Evolutionary conservation across 1,140 invertebrate species (phyloP).

Genomic region (Leptonema lineaticorne): DNA sequence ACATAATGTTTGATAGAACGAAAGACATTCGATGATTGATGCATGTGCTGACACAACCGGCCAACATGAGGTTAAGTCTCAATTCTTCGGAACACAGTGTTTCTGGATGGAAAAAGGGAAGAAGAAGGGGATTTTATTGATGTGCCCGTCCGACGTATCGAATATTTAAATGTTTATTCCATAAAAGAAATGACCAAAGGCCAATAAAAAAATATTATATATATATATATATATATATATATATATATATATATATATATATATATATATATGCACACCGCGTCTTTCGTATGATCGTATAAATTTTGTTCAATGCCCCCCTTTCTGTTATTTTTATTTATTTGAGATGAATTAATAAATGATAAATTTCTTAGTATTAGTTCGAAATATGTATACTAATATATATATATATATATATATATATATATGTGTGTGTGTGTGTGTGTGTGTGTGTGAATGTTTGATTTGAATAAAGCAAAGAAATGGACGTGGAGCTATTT

Average conservation of each 20-base stretch:
- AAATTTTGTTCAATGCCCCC: neutral
- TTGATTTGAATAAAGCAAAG: too few species aligned
- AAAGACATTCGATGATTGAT: slow-evolving; percentile 39
- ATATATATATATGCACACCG: neutral
- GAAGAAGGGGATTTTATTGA: slow-evolving; percentile 10
- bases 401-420: too few species aligned
- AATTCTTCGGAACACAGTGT: slow-evolving; percentile 30
- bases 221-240: too few species aligned
- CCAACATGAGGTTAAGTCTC: slow-evolving; percentile 34
- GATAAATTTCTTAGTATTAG: too few species aligned
- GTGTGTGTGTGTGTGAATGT: too few species aligned
- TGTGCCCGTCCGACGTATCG: neutral
- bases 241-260: too few species aligned
- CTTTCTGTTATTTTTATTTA: too few species aligned
- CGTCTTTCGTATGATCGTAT: neutral
- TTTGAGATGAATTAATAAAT: too few species aligned
- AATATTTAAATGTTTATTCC: neutral
- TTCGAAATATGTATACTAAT: too few species aligned
- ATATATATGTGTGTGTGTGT: too few species aligned
- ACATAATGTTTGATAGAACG: slow-evolving; percentile 32
- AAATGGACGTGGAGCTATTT: slow-evolving; percentile 21
- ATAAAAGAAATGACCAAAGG: neutral
- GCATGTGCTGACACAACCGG: slow-evolving; percentile 24
- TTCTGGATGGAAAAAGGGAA: too few species aligned
- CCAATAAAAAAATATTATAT: neutral